Percentiles rank a stretch among this genome's conserved stretches.
phyloP scores from a whole-genome alignment of 2,888 invertebrate genomes.

The Caenorhabditis uteleia region DNA sequence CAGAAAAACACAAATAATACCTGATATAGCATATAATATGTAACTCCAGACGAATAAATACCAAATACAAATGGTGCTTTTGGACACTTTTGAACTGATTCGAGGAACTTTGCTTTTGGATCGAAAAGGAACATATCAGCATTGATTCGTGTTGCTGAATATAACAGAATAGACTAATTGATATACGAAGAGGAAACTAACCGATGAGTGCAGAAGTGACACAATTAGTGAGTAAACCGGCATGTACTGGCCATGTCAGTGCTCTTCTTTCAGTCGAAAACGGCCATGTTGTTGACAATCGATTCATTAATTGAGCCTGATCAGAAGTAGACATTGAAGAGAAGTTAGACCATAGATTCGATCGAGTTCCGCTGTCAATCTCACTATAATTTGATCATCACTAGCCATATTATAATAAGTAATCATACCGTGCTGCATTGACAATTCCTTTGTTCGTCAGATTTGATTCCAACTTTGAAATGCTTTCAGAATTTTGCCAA shows the following conservation, averaged over 20 bases:
- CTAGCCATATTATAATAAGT: too few relatives aligned
- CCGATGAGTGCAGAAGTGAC: constrained; percentile 50
- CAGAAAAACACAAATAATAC: too few relatives aligned
- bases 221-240: constrained; percentile 46
- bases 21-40: constrained; percentile 53
- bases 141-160: constrained; percentile 58
- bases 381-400: too few relatives aligned
- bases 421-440: too few relatives aligned
- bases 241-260: constrained; percentile 59
- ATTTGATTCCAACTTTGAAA: constrained; percentile 19
- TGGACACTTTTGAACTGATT: constrained; percentile 51
- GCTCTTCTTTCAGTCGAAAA: constrained; percentile 45
- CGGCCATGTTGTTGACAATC: constrained; percentile 31
- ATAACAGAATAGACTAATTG: constrained; percentile 1
- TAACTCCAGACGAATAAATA: constrained; percentile 57
- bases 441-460: constrained; percentile 6
- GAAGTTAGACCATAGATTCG: constrained; percentile 15
- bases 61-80: constrained; percentile 59
- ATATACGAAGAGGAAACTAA: constrained; percentile 16
- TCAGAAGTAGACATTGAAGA: constrained; percentile 42
- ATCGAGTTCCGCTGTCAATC: constrained; percentile 13
- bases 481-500: constrained; percentile 32
- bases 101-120: constrained; percentile 44
- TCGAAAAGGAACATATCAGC: constrained; percentile 57
- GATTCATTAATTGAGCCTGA: constrained; percentile 41